Base-by-base conservation (phyloP, 2,888 invertebrate species). In the Galerucella calmariensis region DNA sequence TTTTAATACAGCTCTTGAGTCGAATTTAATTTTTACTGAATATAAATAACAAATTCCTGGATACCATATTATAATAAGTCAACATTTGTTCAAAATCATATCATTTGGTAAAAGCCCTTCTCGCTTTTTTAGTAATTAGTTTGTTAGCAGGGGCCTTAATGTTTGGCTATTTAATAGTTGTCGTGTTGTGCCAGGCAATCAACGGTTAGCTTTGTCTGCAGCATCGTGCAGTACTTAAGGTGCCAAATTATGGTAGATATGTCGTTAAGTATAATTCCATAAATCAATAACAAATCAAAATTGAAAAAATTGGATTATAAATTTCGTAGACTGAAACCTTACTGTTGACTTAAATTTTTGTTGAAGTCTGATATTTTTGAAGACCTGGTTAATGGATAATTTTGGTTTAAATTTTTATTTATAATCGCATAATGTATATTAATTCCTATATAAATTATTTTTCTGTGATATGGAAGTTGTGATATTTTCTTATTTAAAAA, bases 161-260 rank as follows among this genome's bases (percentile, higher is more conserved):
- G 85, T 86, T 80, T 84, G 83, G 86, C 86, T 87, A 85, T 85
- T 82, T 85, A 82, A 85, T 86, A 87, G 84, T 83, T 86, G 87
- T 87, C 87, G 87, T 87, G 87, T 87, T 87, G 87, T 87, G 87
- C 85, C 85, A 85, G 86, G 86, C 87, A 87, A 86, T 87, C 86
- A 86, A 84, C 84, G 82, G 84, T 85, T 86, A 85, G 86, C 85
- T 85, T 84, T 82, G 82, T 84, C 84, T 81, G 81, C 81, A 82
- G 83, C 78, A 72, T 77, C 75, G 79, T 75, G 81, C 80, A 79
- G 77, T 78, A 81, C 79, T 79, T 80, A 79, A 75, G 78, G 82
- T 82, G 82, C 82, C 82, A 75, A 80, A 80, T 79, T 79, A 75
- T 81, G 78, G 78, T 80, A 81, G 79, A 79, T 78, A 74, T 20